A percentile compares a stretch with the other conserved stretches of the same genome.
Conservation (phyloP, 2,113 vertebrate genomes). For the Neofelis nebulosa region DNA sequence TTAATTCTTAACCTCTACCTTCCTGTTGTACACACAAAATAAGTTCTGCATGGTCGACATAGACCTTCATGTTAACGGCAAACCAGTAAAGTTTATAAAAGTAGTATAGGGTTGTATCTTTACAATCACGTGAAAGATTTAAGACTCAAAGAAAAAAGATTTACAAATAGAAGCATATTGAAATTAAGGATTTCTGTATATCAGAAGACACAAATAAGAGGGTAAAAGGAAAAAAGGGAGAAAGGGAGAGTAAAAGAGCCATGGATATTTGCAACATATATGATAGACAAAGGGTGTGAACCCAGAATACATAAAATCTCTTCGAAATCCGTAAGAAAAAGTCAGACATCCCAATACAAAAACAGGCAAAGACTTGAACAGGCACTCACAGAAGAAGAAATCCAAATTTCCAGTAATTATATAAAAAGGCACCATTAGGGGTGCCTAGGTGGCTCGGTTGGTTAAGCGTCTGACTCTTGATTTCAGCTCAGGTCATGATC, state of each 20-base stretch:
- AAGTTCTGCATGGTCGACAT: neutral
- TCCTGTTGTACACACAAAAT: neutral
- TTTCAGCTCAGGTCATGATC: too few relatives aligned
- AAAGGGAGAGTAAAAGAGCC: neutral
- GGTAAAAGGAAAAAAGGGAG: neutral
- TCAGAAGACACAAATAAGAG: neutral
- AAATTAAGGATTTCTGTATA: conserved; percentile 4
- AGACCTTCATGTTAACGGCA: neutral
- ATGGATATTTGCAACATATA: neutral
- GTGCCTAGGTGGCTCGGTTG: too few relatives aligned
- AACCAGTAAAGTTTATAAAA: neutral
- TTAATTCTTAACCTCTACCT: neutral
- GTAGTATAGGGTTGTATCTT: neutral
- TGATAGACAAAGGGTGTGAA: neutral
- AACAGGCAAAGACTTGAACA: neutral
- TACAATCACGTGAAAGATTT: neutral
- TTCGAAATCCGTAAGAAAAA: conserved; percentile 5
- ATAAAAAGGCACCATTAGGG: neutral
- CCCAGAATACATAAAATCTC: conserved; percentile 22
- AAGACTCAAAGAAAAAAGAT: conserved; percentile 22
- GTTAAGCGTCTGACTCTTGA: too few relatives aligned
- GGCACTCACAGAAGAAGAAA: neutral
- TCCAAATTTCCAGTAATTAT: neutral
- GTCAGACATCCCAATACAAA: conserved; percentile 32
- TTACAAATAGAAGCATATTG: neutral